phyloP scores from a whole-genome alignment of 37 sponge, comb jelly and placozoan species.

The Bolinopsis microptera region DNA sequence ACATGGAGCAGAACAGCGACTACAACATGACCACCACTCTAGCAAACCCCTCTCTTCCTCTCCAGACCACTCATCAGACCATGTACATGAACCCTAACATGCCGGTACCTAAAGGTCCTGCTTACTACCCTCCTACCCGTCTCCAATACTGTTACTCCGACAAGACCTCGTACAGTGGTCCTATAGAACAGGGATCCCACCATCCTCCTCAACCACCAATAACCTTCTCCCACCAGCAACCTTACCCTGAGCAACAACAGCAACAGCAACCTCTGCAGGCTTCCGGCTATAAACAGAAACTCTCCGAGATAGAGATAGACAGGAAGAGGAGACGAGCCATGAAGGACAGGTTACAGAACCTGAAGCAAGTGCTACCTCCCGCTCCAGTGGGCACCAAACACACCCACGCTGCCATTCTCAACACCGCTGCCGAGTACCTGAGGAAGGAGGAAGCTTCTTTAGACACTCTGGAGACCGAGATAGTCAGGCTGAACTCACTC shows the following conservation, averaged over 20 bases:
- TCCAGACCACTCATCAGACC: not conserved
- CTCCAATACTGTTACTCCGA: slow-evolving; percentile 50
- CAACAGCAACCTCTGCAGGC: not conserved
- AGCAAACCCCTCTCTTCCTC: not conserved
- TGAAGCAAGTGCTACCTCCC: not conserved
- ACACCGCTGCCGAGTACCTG: slow-evolving; percentile 24
- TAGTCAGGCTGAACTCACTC: not conserved
- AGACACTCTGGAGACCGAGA: not conserved
- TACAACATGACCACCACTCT: not conserved
- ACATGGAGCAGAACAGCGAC: too few species aligned
- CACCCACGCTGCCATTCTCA: slow-evolving; percentile 23
- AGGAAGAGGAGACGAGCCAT: slow-evolving; percentile 60
- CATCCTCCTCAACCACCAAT: not conserved
- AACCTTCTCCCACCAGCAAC: not conserved
- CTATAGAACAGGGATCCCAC: not conserved
- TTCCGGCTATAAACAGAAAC: slow-evolving; percentile 17
- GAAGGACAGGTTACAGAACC: not conserved
- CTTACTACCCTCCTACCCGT: slow-evolving; percentile 48
- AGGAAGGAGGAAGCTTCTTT: slow-evolving; percentile 11
- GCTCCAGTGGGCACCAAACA: not conserved
- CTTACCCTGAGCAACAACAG: not conserved
- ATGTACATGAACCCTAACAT: not conserved
- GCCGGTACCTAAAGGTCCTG: slow-evolving; percentile 28
- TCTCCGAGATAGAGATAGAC: slow-evolving; percentile 32
- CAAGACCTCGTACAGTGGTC: not conserved